Conservation (phyloP, 2,888 invertebrate species). For the Lasioglossum zephyrum region DNA sequence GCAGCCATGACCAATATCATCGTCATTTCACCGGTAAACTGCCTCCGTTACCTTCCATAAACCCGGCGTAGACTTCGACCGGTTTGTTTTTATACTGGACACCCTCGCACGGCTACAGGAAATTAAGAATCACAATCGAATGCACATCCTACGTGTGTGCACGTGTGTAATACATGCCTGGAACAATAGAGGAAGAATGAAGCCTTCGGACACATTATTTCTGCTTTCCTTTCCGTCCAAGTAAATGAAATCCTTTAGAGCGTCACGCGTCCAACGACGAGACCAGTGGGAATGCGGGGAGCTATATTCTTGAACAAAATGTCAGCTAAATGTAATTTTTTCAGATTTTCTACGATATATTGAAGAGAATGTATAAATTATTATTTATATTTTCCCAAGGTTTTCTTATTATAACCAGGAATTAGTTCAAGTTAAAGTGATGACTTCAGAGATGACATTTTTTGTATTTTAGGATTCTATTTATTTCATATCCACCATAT, state of each 20-base stretch:
- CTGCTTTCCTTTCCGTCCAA: too few relatives aligned
- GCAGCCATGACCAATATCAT: slow-evolving; percentile 17
- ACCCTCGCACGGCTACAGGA: background rate
- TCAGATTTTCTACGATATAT: background rate
- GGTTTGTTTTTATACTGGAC: background rate
- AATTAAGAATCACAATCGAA: slow-evolving; percentile 21
- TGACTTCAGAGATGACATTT: too few relatives aligned
- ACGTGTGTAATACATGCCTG: background rate
- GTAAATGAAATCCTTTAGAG: background rate
- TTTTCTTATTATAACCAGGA: too few relatives aligned
- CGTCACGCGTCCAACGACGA: background rate
- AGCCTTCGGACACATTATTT: background rate
- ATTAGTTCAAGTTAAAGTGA: too few relatives aligned
- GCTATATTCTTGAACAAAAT: background rate
- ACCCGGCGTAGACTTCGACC: background rate
- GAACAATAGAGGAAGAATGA: background rate
- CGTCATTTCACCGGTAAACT: slow-evolving; percentile 10
- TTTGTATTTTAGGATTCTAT: too few relatives aligned
- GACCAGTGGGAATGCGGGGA: background rate
- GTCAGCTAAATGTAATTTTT: background rate
- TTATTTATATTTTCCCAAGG: too few relatives aligned
- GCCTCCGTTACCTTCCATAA: slow-evolving; percentile 26
- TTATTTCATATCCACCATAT: too few relatives aligned
- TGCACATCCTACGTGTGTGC: background rate
- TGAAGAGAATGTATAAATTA: too few relatives aligned